Evolutionary conservation across 2,888 invertebrate genomes (phyloP).

Genomic region (Rugalucina vietnamica): DNA sequence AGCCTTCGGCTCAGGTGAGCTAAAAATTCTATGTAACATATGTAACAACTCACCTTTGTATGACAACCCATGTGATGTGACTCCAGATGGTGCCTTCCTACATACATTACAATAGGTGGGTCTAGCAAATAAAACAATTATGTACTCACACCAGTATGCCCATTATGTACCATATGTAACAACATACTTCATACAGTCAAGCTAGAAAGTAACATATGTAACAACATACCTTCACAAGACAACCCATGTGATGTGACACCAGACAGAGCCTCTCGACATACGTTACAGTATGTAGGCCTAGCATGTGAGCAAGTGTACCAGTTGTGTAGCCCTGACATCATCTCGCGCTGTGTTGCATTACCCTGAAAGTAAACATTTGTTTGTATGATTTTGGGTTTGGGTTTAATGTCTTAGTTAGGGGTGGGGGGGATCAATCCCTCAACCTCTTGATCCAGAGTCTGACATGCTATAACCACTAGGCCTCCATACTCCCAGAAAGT

Average conservation of each 20-base stretch:
- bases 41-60: conserved; percentile 88
- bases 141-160: no score
- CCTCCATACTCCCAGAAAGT: no score
- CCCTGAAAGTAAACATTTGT: conserved; percentile 75
- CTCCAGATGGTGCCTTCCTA: conserved; percentile 94
- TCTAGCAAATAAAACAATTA: not conserved
- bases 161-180: no score
- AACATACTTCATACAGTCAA: no score
- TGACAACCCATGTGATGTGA: conserved; percentile 95
- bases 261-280: conserved; percentile 95
- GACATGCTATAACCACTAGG: no score
- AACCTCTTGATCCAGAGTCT: no score
- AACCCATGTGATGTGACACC: conserved; percentile 98
- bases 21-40: no score
- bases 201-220: no score
- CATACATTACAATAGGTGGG: conserved; percentile 95
- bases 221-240: conserved; percentile 90
- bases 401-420: no score
- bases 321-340: conserved; percentile 84
- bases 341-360: conserved; percentile 79
- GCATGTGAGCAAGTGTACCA: conserved; percentile 98
- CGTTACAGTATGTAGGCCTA: conserved; percentile 98
- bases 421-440: no score
- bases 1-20: no score
- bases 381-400: no score